Evolutionary conservation across 1,140 invertebrate species (phyloP).

Genomic region (Leptinotarsa undecemlineata): DNA sequence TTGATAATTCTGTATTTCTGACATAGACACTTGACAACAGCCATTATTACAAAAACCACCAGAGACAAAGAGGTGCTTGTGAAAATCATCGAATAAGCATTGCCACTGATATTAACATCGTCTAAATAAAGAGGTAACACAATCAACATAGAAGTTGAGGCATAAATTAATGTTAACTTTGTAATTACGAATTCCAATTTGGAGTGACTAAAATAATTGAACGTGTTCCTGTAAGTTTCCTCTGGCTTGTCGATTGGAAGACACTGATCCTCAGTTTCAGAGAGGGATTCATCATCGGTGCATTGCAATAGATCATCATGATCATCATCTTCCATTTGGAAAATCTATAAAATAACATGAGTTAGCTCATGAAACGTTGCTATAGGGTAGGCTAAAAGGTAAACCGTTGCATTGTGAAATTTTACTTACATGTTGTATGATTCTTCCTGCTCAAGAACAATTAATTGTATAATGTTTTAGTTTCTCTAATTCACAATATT

Average conservation of each 20-base stretch:
- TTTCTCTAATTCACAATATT: too few relatives aligned
- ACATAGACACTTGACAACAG: slow-evolving; percentile 39
- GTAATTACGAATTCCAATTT: slow-evolving; percentile 46
- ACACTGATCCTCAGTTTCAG: slow-evolving; percentile 44
- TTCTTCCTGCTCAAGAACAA: too few relatives aligned
- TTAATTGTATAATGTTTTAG: too few relatives aligned
- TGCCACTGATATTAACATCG: slow-evolving; percentile 42
- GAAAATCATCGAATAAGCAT: slow-evolving; percentile 47
- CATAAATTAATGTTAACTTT: slow-evolving; percentile 43
- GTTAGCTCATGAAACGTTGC: not conserved
- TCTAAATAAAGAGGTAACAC: slow-evolving; percentile 49
- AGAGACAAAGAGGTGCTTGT: slow-evolving; percentile 39
- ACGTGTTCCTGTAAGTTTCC: slow-evolving; percentile 28
- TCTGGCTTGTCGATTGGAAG: slow-evolving; percentile 37
- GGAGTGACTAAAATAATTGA: slow-evolving; percentile 38
- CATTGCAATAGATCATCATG: slow-evolving; percentile 43
- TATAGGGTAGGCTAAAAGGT: too few relatives aligned
- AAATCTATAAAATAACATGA: not conserved
- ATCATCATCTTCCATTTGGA: slow-evolving; percentile 37
- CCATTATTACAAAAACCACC: slow-evolving; percentile 35
- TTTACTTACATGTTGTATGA: too few relatives aligned
- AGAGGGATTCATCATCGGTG: slow-evolving; percentile 44
- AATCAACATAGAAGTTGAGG: slow-evolving; percentile 44
- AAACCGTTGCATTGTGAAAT: too few relatives aligned
- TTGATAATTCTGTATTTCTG: slow-evolving; percentile 42